These are phyloP conservation scores for Thymelicus sylvestris DNA, from an alignment of 2,888 invertebrate genomes.

Conservation along the genomic window DNA sequence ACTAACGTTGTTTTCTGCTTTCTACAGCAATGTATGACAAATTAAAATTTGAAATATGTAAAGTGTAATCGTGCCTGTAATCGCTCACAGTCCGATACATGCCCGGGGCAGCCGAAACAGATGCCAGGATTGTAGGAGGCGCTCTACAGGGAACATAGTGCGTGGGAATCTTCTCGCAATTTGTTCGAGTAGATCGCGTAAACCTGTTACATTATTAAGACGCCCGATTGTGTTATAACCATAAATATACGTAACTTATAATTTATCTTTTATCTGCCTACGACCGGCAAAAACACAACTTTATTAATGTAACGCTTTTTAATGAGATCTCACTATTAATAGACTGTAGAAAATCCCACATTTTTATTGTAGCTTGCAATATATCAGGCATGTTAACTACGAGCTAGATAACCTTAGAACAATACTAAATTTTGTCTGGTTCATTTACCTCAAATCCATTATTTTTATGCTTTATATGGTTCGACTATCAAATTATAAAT, in stretches of 20 bases:
- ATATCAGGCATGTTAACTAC: not conserved
- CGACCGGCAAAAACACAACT: slow-evolving; percentile 11
- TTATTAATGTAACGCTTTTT: slow-evolving; percentile 13
- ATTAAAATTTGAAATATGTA: too few relatives aligned
- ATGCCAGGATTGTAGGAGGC: slow-evolving; percentile 20
- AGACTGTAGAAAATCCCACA: not conserved
- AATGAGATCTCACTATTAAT: slow-evolving; percentile 12
- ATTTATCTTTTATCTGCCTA: slow-evolving; percentile 8
- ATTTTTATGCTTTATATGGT: not conserved
- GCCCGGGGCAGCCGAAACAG: slow-evolving; percentile 22
- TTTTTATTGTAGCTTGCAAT: slow-evolving; percentile 5
- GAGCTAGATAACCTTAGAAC: not conserved
- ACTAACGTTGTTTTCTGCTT: too few relatives aligned
- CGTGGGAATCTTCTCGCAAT: slow-evolving; percentile 34
- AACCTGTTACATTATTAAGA: slow-evolving; percentile 31
- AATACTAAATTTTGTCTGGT: not conserved
- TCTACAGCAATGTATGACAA: too few relatives aligned
- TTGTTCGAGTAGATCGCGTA: slow-evolving; percentile 31
- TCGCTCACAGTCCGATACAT: slow-evolving; percentile 17
- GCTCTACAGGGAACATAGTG: slow-evolving; percentile 7
- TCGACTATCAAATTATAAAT: too few relatives aligned
- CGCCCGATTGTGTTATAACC: slow-evolving; percentile 26
- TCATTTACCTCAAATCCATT: not conserved
- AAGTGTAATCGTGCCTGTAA: not conserved
- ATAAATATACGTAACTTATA: slow-evolving; percentile 19